These are phyloP conservation scores for Melanchra persicariae DNA, from an alignment of 2,888 invertebrate genomes.

Conservation along the genomic window DNA sequence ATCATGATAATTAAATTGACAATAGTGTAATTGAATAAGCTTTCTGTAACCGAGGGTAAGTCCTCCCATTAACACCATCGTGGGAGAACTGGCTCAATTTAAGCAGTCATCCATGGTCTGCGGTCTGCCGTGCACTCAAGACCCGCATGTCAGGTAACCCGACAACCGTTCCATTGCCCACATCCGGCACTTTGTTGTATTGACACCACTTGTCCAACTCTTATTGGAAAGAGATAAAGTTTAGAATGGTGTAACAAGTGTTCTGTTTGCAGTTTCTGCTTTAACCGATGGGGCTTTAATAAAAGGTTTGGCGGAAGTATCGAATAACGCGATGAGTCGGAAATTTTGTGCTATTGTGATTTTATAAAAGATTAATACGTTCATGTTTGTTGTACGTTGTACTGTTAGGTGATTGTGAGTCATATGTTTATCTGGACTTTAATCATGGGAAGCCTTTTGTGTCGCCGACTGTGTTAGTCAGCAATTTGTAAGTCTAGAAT, in stretches of 20 bases:
- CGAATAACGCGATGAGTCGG: slow-evolving; percentile 61
- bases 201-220: slow-evolving; percentile 21
- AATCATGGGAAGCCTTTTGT: slow-evolving; percentile 49
- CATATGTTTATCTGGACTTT: slow-evolving; percentile 39
- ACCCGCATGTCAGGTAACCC: slow-evolving; percentile 64
- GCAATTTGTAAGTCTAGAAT: slow-evolving; percentile 38
- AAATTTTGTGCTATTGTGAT: slow-evolving; percentile 58
- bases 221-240: slow-evolving; percentile 24
- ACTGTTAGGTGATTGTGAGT: slow-evolving; percentile 44
- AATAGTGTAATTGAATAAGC: slow-evolving; percentile 5
- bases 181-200: slow-evolving; percentile 64
- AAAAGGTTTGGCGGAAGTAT: slow-evolving; percentile 65
- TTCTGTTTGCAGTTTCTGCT: slow-evolving; percentile 52
- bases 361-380: slow-evolving; percentile 44
- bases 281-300: slow-evolving; percentile 47
- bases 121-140: slow-evolving; percentile 41
- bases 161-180: slow-evolving; percentile 56
- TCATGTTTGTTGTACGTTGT: slow-evolving; percentile 19
- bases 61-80: slow-evolving; percentile 9
- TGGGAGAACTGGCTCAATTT: slow-evolving; percentile 12
- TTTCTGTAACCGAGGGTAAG: slow-evolving; percentile 3
- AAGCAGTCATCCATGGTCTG: slow-evolving; percentile 29
- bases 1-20: not conserved
- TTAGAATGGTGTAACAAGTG: slow-evolving; percentile 18
- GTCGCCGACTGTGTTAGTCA: slow-evolving; percentile 46